Percentiles rank a stretch among this genome's conserved stretches.
These are phyloP conservation scores for Tetrapedia diversipes DNA, from an alignment of 2,888 invertebrate genomes.

Conservation along the genomic window DNA sequence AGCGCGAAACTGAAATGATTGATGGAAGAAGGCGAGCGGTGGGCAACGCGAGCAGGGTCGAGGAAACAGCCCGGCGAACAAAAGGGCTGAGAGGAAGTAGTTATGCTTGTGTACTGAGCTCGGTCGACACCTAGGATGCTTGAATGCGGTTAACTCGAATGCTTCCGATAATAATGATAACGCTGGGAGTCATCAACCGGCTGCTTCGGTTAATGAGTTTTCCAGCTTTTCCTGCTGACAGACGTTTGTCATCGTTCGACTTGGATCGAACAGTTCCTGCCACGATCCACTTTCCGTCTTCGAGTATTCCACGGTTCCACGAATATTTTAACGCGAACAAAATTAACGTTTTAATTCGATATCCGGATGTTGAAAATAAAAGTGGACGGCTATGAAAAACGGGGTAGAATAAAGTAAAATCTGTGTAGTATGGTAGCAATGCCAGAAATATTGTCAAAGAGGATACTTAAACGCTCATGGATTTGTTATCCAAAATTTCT, in stretches of 20 bases:
- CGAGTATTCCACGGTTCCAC: neutral
- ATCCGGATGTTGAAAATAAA: too few relatives aligned
- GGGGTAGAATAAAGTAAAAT: too few relatives aligned
- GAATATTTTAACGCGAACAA: too few relatives aligned
- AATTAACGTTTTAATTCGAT: too few relatives aligned
- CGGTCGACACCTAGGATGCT: conserved; percentile 58
- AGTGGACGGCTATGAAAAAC: too few relatives aligned
- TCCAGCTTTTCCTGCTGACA: conserved; percentile 53
- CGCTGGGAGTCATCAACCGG: conserved; percentile 61
- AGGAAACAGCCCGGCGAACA: conserved; percentile 62
- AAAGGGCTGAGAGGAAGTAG: conserved; percentile 66
- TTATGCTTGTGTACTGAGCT: conserved; percentile 60
- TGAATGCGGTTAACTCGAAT: conserved; percentile 66
- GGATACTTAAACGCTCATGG: conserved; percentile 27
- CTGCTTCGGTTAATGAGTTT: conserved; percentile 63
- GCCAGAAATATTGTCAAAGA: too few relatives aligned
- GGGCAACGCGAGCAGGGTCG: conserved; percentile 26
- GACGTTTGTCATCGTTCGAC: conserved; percentile 64
- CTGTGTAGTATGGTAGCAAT: too few relatives aligned
- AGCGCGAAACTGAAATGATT: conserved; percentile 70
- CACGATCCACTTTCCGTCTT: neutral
- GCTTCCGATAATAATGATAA: conserved; percentile 69
- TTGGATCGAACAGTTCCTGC: conserved; percentile 42
- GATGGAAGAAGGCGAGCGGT: conserved; percentile 60
- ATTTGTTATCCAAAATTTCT: conserved; percentile 23